A percentile compares a stretch with the other conserved stretches of the same genome.
These are phyloP conservation scores for Aromia moschata DNA, from an alignment of 2,888 invertebrate genomes.

Conservation along the genomic window DNA sequence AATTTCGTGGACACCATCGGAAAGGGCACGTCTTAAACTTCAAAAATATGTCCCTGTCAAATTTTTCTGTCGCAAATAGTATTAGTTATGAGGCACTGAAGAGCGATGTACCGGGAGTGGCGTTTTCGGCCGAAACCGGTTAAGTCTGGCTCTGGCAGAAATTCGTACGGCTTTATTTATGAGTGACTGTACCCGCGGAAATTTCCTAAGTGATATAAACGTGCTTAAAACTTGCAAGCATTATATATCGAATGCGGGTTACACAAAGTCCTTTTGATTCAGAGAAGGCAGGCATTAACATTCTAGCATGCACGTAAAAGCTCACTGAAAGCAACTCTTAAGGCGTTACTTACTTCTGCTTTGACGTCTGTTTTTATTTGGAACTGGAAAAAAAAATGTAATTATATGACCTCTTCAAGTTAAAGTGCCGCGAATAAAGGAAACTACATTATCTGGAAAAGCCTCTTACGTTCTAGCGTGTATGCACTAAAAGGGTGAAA, in stretches of 20 bases:
- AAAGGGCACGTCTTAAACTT: too few relatives aligned
- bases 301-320: conserved; percentile 31
- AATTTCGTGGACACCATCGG: too few relatives aligned
- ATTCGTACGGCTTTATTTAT: conserved; percentile 40
- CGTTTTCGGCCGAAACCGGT: too few relatives aligned
- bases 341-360: conserved; percentile 39
- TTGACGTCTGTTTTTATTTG: conserved; percentile 36
- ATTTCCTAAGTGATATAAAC: conserved; percentile 37
- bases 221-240: conserved; percentile 26
- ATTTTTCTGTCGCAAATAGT: too few relatives aligned
- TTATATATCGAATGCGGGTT: conserved; percentile 16
- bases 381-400: conserved; percentile 32
- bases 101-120: too few relatives aligned
- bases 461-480: not conserved
- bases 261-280: conserved; percentile 5
- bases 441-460: not conserved
- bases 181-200: conserved; percentile 33
- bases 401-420: not conserved
- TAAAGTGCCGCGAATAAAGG: not conserved
- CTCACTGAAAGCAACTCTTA: conserved; percentile 23
- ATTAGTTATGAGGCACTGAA: too few relatives aligned
- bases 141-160: too few relatives aligned
- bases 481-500: not conserved
- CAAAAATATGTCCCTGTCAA: too few relatives aligned
- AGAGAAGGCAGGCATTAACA: conserved; percentile 29